phyloP scores from a whole-genome alignment of 1,140 invertebrate genomes.

The Bombus soroeensis region DNA sequence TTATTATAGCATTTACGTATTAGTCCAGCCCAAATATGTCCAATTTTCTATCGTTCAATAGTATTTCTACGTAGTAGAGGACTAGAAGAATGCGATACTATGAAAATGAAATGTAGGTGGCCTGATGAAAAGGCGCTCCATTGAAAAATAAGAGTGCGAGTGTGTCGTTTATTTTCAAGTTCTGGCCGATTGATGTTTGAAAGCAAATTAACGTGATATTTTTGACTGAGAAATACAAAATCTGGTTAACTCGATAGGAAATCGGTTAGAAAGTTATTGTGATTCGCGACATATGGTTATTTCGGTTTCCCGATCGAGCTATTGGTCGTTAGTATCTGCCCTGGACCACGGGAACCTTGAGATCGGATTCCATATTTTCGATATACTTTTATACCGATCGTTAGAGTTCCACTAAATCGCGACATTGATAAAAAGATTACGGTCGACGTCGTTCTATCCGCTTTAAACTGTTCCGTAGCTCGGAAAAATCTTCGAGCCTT shows the following conservation, averaged over 20 bases:
- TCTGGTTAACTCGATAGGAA: background rate
- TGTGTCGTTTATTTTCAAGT: background rate
- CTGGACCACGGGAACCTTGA: too few relatives aligned
- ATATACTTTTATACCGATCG: background rate
- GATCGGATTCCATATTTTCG: too few relatives aligned
- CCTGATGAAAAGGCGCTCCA: too few relatives aligned
- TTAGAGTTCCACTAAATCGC: background rate
- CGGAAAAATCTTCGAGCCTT: constrained; percentile 10
- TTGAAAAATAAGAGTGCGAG: background rate
- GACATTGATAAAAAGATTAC: background rate
- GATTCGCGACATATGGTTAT: too few relatives aligned
- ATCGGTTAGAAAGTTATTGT: background rate
- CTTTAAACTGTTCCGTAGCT: constrained; percentile 49
- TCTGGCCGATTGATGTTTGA: background rate
- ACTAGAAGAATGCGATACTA: background rate
- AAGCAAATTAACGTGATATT: background rate
- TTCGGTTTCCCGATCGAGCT: background rate
- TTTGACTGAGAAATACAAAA: background rate
- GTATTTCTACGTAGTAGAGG: too few relatives aligned
- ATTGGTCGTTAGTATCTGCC: background rate
- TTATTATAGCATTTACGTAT: too few relatives aligned
- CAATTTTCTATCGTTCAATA: too few relatives aligned
- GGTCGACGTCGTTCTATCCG: constrained; percentile 33
- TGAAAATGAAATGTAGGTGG: background rate
- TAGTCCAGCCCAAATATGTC: too few relatives aligned